Evolutionary conservation across 2,797 vertebrate species (phyloP), one percentile per base, ranked within the genome.

Genomic region (Lepidocolaptes lacrymiger): DNA sequence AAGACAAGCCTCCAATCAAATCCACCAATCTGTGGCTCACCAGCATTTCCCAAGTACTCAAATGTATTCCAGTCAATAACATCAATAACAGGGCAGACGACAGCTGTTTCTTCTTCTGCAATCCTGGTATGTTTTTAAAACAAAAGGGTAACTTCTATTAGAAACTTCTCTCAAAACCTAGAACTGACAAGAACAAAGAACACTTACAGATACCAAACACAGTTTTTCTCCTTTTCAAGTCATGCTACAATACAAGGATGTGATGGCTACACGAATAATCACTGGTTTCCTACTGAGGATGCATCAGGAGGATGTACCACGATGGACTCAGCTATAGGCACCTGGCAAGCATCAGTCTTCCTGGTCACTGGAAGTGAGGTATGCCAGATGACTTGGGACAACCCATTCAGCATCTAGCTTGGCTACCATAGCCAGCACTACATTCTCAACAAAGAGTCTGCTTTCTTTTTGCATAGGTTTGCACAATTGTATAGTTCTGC

Each of bases 41-140:
- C 98, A 0, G 99, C 19, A 96, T 99, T 99, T 83, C 99, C 99
- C 93, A 99, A 94, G 93, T 99, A 99, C 97, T 99, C 98, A 69
- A 99, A 99, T 18, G 99, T 99, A 97, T 99, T 99, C 99, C 99
- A 99, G 96, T 99, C 98, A 43, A 99, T 99, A 64, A 99, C 99
- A 43, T 99, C 99, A 5, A 99, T 99, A 88, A 99, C 99, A 0
- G 99, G 99, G 89, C 99, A 99, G 85, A 99, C 98, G 10, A 99
- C 99, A 13, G 99, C 99, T 0, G 97, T 97, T 52, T 99, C 99
- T 95, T 99, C 98, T 94, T 99, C 99, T 2, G 98, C 98, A 93
- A 99, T 99, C 97, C 99, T 99, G 95, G 17, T 46, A 41, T 23
- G 49, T 49, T 95, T 92, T 85, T 68, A 77, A 95, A 95, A 85